Percentiles rank a stretch among this genome's conserved stretches.
These are phyloP conservation scores for Drosophila flavopinicola DNA, from an alignment of 2,888 invertebrate genomes.

Conservation along the genomic window DNA sequence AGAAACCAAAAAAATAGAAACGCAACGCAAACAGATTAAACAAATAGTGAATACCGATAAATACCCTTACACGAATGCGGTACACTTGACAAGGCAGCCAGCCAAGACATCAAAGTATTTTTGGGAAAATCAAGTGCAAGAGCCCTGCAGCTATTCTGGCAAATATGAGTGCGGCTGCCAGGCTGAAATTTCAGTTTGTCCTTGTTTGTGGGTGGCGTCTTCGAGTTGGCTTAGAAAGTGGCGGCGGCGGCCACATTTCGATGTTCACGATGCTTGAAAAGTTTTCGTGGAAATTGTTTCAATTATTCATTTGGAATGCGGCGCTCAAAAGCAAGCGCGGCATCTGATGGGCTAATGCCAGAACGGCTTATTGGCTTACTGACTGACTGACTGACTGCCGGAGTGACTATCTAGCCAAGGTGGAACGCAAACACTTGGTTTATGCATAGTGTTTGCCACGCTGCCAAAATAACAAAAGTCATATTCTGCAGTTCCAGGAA, in stretches of 20 bases:
- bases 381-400: neutral
- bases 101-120: constrained; percentile 14
- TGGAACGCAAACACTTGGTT: too few relatives aligned
- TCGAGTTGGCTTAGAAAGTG: constrained; percentile 10
- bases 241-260: constrained; percentile 32
- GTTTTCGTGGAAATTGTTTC: constrained; percentile 36
- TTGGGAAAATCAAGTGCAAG: constrained; percentile 17
- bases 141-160: constrained; percentile 2
- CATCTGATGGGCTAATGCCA: constrained; percentile 13
- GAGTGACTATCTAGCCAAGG: neutral
- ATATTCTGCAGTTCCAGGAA: too few relatives aligned
- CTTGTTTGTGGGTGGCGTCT: constrained; percentile 12
- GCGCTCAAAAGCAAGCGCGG: constrained; percentile 19
- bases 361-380: constrained; percentile 6
- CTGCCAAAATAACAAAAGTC: too few relatives aligned
- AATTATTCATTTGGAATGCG: constrained; percentile 60
- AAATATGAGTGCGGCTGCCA: constrained; percentile 43
- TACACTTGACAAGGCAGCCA: neutral
- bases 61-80: neutral
- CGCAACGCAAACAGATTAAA: too few relatives aligned
- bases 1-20: too few relatives aligned
- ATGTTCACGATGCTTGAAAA: constrained; percentile 43
- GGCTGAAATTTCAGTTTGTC: constrained; percentile 8
- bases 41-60: too few relatives aligned
- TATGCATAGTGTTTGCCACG: too few relatives aligned